phyloP scores from a whole-genome alignment of 2,888 invertebrate genomes.

The Melikaiella ostensackeni region DNA sequence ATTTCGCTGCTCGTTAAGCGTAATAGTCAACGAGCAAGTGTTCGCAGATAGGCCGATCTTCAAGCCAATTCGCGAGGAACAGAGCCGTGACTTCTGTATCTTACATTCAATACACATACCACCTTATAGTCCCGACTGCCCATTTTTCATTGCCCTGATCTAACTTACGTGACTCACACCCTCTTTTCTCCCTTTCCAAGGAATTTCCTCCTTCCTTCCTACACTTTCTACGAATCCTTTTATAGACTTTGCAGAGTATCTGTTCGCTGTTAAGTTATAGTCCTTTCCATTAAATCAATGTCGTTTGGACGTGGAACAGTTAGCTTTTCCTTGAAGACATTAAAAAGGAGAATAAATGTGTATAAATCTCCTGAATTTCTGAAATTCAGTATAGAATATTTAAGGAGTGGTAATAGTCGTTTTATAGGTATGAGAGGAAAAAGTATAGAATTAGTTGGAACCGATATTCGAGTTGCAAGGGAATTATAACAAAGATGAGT shows the following conservation, averaged over 20 bases:
- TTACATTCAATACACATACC: constrained; percentile 19
- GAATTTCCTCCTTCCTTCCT: neutral
- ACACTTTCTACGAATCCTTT: constrained; percentile 38
- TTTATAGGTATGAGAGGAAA: neutral
- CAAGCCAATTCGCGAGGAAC: constrained; percentile 5
- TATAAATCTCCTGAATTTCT: constrained; percentile 5
- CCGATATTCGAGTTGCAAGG: neutral
- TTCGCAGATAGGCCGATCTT: constrained; percentile 18
- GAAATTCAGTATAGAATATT: constrained; percentile 23
- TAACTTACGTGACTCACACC: neutral
- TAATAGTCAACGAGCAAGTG: constrained; percentile 52
- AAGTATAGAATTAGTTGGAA: neutral
- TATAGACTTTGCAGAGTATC: constrained; percentile 16
- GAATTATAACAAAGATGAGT: too few species aligned
- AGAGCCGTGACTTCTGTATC: constrained; percentile 8
- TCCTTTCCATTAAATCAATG: constrained; percentile 39
- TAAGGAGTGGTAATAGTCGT: neutral
- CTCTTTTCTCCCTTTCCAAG: neutral
- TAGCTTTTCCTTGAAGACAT: constrained; percentile 28
- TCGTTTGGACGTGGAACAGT: constrained; percentile 33
- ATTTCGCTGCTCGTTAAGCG: constrained; percentile 62
- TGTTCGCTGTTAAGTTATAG: constrained; percentile 5
- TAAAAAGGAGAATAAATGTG: constrained; percentile 26
- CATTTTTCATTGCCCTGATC: neutral
- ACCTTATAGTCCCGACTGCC: neutral